A percentile compares a stretch with the other conserved stretches of the same genome.
Conservation (phyloP, 2,888 invertebrate species). For the Apocheima hispidaria region DNA sequence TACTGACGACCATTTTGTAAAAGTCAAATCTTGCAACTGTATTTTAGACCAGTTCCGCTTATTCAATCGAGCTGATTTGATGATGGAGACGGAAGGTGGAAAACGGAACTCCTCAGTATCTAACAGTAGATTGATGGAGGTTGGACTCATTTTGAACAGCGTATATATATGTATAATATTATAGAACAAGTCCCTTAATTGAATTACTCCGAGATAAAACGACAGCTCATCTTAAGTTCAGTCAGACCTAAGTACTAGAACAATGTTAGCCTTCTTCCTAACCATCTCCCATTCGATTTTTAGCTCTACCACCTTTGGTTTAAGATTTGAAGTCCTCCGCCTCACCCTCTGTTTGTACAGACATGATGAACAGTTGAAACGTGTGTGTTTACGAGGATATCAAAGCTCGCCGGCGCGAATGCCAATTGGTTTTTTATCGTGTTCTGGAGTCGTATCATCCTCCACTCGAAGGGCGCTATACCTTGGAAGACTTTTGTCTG, state of each 20-base stretch:
- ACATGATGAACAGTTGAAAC: slow-evolving; percentile 28
- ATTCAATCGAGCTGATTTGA: too few relatives aligned
- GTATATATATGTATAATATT: too few relatives aligned
- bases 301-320: neutral
- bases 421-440: slow-evolving; percentile 79
- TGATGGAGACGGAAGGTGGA: too few relatives aligned
- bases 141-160: too few relatives aligned
- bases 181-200: slow-evolving; percentile 3
- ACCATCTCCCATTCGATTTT: neutral
- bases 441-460: slow-evolving; percentile 62
- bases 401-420: slow-evolving; percentile 69
- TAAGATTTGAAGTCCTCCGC: slow-evolving; percentile 20
- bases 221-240: slow-evolving; percentile 18
- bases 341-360: slow-evolving; percentile 16
- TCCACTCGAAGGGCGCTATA: slow-evolving; percentile 29
- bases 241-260: slow-evolving; percentile 21
- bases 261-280: slow-evolving; percentile 13
- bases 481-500: neutral
- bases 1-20: too few relatives aligned
- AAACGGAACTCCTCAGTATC: too few relatives aligned
- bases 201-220: slow-evolving; percentile 13
- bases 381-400: slow-evolving; percentile 63
- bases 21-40: too few relatives aligned
- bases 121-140: too few relatives aligned
- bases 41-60: too few relatives aligned